phyloP scores from a whole-genome alignment of 2,113 vertebrate species.

The Amphilophus citrinellus region DNA sequence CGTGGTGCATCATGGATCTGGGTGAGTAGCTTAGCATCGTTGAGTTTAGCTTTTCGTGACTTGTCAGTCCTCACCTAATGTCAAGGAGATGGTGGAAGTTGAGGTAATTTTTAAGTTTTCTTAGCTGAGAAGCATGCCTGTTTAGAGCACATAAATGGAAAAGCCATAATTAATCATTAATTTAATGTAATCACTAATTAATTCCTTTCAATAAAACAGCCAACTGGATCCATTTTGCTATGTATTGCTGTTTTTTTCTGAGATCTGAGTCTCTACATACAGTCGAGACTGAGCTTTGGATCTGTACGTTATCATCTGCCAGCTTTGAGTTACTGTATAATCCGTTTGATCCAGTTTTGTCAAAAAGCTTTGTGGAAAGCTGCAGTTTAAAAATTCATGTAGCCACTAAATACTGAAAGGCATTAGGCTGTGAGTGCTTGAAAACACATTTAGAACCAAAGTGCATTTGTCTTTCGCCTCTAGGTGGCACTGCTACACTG shows the following conservation, averaged over 20 bases:
- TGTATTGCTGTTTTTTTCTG: background rate
- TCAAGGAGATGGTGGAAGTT: background rate
- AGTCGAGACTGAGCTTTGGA: background rate
- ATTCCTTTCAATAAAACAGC: background rate
- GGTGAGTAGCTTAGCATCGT: slow-evolving; percentile 84
- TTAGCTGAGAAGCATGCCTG: background rate
- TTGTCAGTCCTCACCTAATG: background rate
- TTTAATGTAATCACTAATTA: background rate
- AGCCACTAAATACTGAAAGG: slow-evolving; percentile 20
- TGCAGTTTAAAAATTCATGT: slow-evolving; percentile 34
- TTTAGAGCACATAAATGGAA: background rate
- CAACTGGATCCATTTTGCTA: background rate
- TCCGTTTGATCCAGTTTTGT: slow-evolving; percentile 16
- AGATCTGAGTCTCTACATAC: background rate
- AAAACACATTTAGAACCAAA: slow-evolving; percentile 12
- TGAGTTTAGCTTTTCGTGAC: background rate
- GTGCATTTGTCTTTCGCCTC: slow-evolving; percentile 50
- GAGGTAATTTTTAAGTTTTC: background rate
- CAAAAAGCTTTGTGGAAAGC: slow-evolving; percentile 24
- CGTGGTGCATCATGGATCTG: slow-evolving; percentile 97
- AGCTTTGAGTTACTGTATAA: background rate
- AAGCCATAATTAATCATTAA: background rate
- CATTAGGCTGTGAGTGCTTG: slow-evolving; percentile 14
- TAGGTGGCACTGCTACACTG: slow-evolving; percentile 58
- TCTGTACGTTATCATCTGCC: slow-evolving; percentile 12